Conservation (phyloP, 2,888 invertebrate species). For the Onthophagus sagittarius region DNA sequence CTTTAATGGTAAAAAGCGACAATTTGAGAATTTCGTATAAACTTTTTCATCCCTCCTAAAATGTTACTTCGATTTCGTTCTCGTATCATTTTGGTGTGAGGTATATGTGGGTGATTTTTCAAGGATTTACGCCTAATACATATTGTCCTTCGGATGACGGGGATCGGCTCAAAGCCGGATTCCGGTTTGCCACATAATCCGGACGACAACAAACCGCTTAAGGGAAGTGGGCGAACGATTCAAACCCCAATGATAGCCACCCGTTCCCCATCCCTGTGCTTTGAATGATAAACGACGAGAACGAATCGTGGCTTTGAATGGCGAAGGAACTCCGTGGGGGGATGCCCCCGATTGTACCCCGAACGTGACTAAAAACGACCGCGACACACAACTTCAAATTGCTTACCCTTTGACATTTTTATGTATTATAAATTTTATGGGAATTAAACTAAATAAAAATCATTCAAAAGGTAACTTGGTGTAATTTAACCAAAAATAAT, state of each 20-base stretch:
- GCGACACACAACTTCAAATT: background rate
- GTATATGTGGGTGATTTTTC: slow-evolving; percentile 1
- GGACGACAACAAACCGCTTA: slow-evolving; percentile 23
- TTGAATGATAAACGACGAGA: slow-evolving; percentile 6
- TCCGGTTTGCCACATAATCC: slow-evolving; percentile 21
- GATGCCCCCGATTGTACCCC: background rate
- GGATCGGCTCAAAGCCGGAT: background rate
- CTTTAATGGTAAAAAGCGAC: background rate
- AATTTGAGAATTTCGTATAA: background rate
- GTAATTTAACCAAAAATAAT: background rate
- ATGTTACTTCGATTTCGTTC: background rate
- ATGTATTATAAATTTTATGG: background rate
- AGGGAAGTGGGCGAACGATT: slow-evolving; percentile 1
- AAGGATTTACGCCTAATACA: slow-evolving; percentile 10
- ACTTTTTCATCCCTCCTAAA: background rate
- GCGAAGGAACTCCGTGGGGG: background rate
- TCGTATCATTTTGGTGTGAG: background rate
- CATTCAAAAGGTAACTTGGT: background rate
- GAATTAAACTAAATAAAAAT: too few species aligned
- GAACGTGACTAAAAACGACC: background rate
- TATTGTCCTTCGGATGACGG: slow-evolving; percentile 1
- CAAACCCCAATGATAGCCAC: background rate
- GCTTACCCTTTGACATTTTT: background rate
- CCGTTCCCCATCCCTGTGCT: background rate
- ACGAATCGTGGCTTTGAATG: background rate